Base-by-base conservation (phyloP, 2,113 vertebrate genomes). In the Sigmodon hispidus region DNA sequence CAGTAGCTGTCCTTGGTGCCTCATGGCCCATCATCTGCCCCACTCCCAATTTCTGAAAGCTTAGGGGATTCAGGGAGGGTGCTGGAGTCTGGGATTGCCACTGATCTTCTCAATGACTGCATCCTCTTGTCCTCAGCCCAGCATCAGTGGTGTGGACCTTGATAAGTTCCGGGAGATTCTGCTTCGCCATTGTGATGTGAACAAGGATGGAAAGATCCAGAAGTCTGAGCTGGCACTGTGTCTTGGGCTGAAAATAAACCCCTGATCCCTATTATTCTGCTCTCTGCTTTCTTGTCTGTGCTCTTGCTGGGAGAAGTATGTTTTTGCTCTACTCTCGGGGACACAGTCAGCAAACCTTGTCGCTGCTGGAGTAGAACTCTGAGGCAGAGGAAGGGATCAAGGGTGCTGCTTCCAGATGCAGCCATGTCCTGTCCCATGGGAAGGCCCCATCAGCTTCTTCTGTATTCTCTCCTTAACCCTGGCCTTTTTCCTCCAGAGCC, bases 161-260 rank as follows among this genome's bases (percentile, higher is more conserved):
- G 99, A 99, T 96, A 99, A 99, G 97, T 99, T 99, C 96, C 99
- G 99, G 43, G 98, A 97, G 22, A 97, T 99, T 89, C 98, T 99
- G 80, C 97, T 99, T 93, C 98, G 98, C 85, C 99, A 99, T 97
- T 99, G 99, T 0, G 99, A 99, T 0, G 97, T 99, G 94, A 99
- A 99, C 98, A 99, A 99, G 93, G 99, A 99, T 2, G 99, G 99
- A 52, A 99, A 99, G 98, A 99, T 99, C 94, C 99, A 99, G 98
- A 99, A 98, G 98, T 99, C 99, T 0, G 99, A 99, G 97, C 97
- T 99, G 69, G 98, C 99, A 73, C 98, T 99, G 96, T 99, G 99
- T 98, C 98, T 99, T 9, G 99, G 99, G 84, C 97, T 99, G 94
- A 99, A 99, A 98, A 97, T 97, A 40, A 98, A 97, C 97, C 98